These are phyloP conservation scores for Meloe dianella DNA, from an alignment of 2,888 invertebrate genomes.

Conservation along the genomic window DNA sequence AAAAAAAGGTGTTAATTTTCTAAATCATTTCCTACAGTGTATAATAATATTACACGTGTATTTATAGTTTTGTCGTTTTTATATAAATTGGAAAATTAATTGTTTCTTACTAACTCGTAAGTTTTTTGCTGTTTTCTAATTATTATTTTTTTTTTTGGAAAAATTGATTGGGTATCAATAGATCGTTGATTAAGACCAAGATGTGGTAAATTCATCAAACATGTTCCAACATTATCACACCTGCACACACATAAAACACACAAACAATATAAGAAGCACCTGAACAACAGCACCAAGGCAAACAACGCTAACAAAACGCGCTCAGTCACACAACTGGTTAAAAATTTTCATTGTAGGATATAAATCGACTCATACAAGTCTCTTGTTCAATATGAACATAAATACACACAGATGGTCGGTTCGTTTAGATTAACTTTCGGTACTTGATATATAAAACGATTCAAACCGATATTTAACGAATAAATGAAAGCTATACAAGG, in stretches of 20 bases:
- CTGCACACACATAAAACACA: constrained; percentile 36
- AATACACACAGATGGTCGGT: constrained; percentile 25
- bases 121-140: constrained; percentile 24
- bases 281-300: constrained; percentile 10
- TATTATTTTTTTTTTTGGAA: background rate
- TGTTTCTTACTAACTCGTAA: constrained; percentile 32
- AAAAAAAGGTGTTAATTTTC: background rate
- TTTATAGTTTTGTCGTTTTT: too few relatives aligned
- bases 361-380: constrained; percentile 17
- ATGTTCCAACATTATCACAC: constrained; percentile 33
- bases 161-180: constrained; percentile 26
- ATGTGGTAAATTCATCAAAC: constrained; percentile 35
- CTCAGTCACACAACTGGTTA: constrained; percentile 33
- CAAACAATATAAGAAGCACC: constrained; percentile 7
- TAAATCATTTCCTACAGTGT: too few relatives aligned
- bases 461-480: constrained; percentile 29
- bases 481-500: constrained; percentile 24
- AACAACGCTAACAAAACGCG: constrained; percentile 19
- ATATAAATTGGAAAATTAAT: constrained; percentile 10
- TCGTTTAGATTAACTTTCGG: constrained; percentile 20
- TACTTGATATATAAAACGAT: constrained; percentile 24
- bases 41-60: too few relatives aligned
- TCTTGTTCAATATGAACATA: constrained; percentile 17
- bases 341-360: constrained; percentile 22
- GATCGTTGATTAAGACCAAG: constrained; percentile 27